Conservation (phyloP, 2,113 vertebrate species). For the Dolichotis patagonum region DNA sequence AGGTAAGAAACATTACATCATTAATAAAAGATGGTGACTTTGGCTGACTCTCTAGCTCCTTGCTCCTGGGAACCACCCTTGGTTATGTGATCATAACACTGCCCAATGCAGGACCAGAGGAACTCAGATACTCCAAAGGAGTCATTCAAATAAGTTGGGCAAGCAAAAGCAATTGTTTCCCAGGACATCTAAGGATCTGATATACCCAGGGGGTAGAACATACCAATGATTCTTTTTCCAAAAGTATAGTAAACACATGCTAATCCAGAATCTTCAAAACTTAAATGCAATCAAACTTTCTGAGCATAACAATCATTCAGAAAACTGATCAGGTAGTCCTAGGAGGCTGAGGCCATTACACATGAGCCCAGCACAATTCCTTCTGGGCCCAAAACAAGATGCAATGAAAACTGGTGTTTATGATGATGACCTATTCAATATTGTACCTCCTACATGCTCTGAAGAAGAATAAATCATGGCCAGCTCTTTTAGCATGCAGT, state of each 20-base stretch:
- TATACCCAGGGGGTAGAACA: not conserved
- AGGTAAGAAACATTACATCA: not conserved
- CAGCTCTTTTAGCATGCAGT: not conserved
- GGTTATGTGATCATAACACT: not conserved
- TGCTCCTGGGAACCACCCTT: not conserved
- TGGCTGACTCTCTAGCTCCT: not conserved
- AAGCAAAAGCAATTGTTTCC: not conserved
- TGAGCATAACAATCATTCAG: not conserved
- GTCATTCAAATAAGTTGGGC: not conserved
- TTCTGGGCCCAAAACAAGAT: not conserved
- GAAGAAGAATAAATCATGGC: not conserved
- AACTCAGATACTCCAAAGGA: not conserved
- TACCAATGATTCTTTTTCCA: not conserved
- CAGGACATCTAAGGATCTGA: not conserved
- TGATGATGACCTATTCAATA: not conserved
- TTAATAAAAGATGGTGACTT: not conserved
- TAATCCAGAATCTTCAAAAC: constrained; percentile 12
- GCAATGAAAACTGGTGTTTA: not conserved
- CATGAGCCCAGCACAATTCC: not conserved
- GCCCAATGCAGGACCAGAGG: not conserved
- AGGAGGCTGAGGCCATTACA: not conserved
- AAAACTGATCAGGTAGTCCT: not conserved
- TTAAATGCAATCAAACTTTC: not conserved
- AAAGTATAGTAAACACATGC: not conserved
- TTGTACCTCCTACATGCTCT: not conserved